phyloP scores from a whole-genome alignment of 2,888 invertebrate species.

The Orgyia antiqua region DNA sequence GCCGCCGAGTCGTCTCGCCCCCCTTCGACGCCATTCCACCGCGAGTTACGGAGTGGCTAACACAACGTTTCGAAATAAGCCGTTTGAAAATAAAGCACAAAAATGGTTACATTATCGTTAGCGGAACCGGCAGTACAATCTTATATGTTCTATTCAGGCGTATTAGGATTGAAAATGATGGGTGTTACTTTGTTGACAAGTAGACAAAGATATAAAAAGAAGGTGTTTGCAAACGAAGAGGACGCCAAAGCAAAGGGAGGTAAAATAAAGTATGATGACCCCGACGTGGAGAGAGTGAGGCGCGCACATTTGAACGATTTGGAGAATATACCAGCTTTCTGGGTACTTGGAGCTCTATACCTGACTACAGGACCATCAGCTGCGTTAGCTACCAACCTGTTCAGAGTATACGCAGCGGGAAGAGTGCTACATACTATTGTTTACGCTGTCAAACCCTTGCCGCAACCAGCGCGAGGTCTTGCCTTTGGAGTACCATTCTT shows the following conservation, averaged over 20 bases:
- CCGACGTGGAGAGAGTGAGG: constrained; percentile 55
- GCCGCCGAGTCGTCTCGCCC: too few species aligned
- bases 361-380: constrained; percentile 72
- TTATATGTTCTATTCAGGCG: constrained; percentile 44
- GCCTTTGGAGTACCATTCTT: constrained; percentile 41
- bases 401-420: constrained; percentile 67
- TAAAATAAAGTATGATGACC: constrained; percentile 49
- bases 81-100: constrained; percentile 2
- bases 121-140: constrained; percentile 41
- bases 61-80: constrained; percentile 4
- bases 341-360: constrained; percentile 77
- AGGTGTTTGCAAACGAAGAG: constrained; percentile 53
- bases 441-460: constrained; percentile 79
- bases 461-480: constrained; percentile 68
- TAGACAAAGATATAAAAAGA: constrained; percentile 34
- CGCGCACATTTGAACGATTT: constrained; percentile 84
- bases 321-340: constrained; percentile 83
- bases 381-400: constrained; percentile 37
- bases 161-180: constrained; percentile 45
- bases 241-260: constrained; percentile 37
- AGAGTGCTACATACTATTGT: constrained; percentile 80
- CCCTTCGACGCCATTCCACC: constrained; percentile 12
- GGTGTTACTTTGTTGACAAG: constrained; percentile 37
- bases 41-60: constrained; percentile 8
- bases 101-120: constrained; percentile 31